These are phyloP conservation scores for Drepana falcataria DNA, from an alignment of 2,888 invertebrate species.

Conservation along the genomic window DNA sequence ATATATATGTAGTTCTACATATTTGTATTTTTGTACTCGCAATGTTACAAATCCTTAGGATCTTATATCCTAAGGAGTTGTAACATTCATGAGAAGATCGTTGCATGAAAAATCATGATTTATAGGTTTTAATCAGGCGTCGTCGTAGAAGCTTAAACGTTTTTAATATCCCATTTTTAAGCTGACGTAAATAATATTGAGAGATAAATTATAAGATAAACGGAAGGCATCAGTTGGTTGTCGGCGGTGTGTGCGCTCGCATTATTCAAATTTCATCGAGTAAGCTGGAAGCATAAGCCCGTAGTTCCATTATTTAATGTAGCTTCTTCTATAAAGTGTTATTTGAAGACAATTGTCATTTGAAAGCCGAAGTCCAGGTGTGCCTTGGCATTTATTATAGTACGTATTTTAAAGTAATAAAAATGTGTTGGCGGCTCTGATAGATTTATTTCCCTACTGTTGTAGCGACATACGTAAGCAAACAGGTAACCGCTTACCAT, in stretches of 20 bases:
- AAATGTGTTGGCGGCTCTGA: too few relatives aligned
- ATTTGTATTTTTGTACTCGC: too few relatives aligned
- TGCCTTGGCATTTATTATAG: too few relatives aligned
- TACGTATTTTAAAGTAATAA: too few relatives aligned
- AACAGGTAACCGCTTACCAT: too few relatives aligned
- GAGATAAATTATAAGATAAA: slow-evolving; percentile 53
- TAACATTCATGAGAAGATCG: neutral
- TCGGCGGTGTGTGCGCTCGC: slow-evolving; percentile 29
- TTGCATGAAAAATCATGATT: slow-evolving; percentile 1
- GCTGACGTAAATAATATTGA: slow-evolving; percentile 49
- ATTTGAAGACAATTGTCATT: slow-evolving; percentile 10
- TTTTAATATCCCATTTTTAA: slow-evolving; percentile 42
- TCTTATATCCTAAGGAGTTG: neutral
- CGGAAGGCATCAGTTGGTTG: slow-evolving; percentile 40
- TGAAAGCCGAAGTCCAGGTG: neutral
- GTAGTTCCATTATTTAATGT: slow-evolving; percentile 33
- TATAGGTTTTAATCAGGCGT: slow-evolving; percentile 9
- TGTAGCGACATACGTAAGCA: too few relatives aligned
- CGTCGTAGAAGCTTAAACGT: slow-evolving; percentile 23
- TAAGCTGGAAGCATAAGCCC: slow-evolving; percentile 43
- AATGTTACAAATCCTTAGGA: too few relatives aligned
- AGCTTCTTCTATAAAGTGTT: slow-evolving; percentile 13
- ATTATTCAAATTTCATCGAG: slow-evolving; percentile 60
- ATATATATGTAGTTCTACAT: too few relatives aligned
- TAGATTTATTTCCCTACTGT: too few relatives aligned